Conservation (phyloP, 2,797 vertebrate genomes). For the Myotis vivesi region DNA sequence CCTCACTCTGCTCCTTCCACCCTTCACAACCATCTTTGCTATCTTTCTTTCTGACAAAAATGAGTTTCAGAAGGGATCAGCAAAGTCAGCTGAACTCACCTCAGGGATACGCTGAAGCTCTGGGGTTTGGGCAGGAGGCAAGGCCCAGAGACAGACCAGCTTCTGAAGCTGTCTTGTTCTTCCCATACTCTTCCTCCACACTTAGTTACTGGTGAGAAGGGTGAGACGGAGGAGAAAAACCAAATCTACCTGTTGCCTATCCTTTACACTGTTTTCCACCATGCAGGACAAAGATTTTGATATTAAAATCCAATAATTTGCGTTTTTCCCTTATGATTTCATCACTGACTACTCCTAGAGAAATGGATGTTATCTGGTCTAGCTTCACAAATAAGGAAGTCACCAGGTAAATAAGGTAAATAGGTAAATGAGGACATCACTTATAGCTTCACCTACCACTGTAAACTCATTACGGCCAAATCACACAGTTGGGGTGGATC, state of each 20-base stretch:
- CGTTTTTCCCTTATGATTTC: background rate
- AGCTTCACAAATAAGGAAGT: background rate
- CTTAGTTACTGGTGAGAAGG: background rate
- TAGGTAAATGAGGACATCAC: background rate
- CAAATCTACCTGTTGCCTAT: background rate
- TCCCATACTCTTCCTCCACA: background rate
- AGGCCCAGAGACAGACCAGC: background rate
- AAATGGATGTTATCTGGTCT: background rate
- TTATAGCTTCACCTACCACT: background rate
- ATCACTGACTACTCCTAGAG: background rate
- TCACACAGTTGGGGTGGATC: background rate
- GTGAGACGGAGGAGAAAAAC: background rate
- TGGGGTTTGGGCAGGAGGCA: background rate
- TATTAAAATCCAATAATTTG: background rate
- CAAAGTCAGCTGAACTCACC: background rate
- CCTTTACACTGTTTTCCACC: background rate
- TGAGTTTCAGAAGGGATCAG: background rate
- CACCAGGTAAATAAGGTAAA: background rate
- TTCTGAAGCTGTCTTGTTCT: background rate
- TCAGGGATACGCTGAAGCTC: background rate
- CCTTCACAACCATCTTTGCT: rapidly evolving
- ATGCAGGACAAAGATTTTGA: background rate
- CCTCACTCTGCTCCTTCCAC: no score
- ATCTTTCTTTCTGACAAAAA: background rate
- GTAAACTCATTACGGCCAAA: background rate